Base-by-base conservation (phyloP, 2,797 vertebrate species). In the Acanthurus tractus region DNA sequence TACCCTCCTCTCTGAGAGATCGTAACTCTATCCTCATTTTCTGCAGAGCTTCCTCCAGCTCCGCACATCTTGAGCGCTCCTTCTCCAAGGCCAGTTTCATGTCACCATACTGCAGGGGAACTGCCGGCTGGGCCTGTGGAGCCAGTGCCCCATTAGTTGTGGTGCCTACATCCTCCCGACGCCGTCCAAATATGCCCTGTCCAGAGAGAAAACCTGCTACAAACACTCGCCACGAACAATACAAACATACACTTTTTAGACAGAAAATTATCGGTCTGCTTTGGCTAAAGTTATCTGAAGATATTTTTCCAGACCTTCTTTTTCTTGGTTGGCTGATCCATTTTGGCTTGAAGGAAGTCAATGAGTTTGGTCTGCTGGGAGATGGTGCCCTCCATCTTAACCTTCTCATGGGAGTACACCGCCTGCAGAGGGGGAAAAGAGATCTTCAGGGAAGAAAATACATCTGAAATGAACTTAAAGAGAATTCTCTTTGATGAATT, bases 331-430 rank as follows among this genome's bases (percentile, higher is more conserved):
- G 98, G 98, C 59, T 99, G 98, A 90, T 99, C 98, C 98, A 99
- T 98, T 94, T 99, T 99, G 76, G 98, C 97, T 95, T 99, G 98
- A 46, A 99, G 95, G 89, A 99, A 99, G 92, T 99, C 98, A 70
- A 99, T 99, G 81, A 98, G 97, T 92, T 99, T 99, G 85, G 97
- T 99, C 95, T 99, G 98, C 81, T 99, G 98, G 74, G 98, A 97
- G 92, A 99, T 99, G 58, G 98, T 99, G 59, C 98, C 98, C 86
- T 99, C 98, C 98, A 99, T 98, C 93, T 99, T 99, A 84, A 99
- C 98, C 86, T 99, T 99, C 92, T 99, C 98, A 20, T 99, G 98
- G 84, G 98, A 98, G 91, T 98, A 99, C 40, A 99, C 97, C 86
- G 97, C 98, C 98, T 99, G 90, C 73, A 85, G 71, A 34, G 68